Evolutionary conservation across 2,888 invertebrate species (phyloP), one percentile per base, ranked within the genome.

Genomic region (Nipponacmea schrenckii): DNA sequence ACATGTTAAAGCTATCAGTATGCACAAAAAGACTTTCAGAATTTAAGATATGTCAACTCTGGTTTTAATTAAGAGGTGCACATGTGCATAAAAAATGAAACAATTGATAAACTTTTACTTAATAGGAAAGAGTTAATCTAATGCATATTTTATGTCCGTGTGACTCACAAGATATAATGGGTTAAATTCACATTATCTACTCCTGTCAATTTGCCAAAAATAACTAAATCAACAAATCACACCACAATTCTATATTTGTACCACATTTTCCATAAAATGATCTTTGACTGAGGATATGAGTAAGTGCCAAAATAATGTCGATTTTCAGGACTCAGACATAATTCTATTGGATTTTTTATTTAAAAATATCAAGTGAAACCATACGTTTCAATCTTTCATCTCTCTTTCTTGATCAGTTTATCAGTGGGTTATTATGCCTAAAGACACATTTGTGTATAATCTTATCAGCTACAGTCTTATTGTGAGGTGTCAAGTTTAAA

Each of bases 161-260:
- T 56, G 56, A 56, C 20, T 56, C 56, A 56, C 39, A 39, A 24
- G 56, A 56, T 56, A 56, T 56, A 24, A 56, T 14, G 56, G 56
- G 56, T 56, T 56, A 56, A 56, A 56, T 56, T 56, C 56, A 56
- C 56, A 56, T 56, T 56, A 56, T 56, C 56, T 56, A 56, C 56
- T 56, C 20, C 56, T 56, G 56, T 56, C 56, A 56, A 56, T 24
- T 56, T 56, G 56, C 56, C 56, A 56, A 56, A 56, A 56, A 56
- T 56, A 56, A 56, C 56, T 56, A 56, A 56, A 56, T 56, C 56
- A 56, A 56, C 56, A 56, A 56, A 56, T 56, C 56, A 56, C 56
- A 56, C 56, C 56, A 56, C 56, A 56, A 56, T 56, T 56, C 56
- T 56, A 56, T 56, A 56, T 56, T 56, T 56, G 56, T 56, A 56